Evolutionary conservation across 2,113 vertebrate species (phyloP).

Genomic region (Xenopus laevis): DNA sequence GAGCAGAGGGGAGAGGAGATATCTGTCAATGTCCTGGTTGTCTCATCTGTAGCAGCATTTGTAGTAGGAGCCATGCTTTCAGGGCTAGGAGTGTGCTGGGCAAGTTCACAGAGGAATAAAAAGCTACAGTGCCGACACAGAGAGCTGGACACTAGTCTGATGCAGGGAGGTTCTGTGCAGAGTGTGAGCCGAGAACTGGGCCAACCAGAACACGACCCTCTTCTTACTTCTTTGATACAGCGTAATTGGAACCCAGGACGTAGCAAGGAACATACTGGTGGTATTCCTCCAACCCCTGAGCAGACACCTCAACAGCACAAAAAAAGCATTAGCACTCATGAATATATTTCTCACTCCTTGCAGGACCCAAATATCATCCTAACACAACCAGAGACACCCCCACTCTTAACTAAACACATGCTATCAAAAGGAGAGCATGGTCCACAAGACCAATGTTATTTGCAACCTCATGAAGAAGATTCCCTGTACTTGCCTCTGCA

Average conservation of each 20-base stretch:
- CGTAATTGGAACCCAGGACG: slow-evolving; percentile 83
- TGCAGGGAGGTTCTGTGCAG: slow-evolving; percentile 80
- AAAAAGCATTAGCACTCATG: slow-evolving; percentile 59
- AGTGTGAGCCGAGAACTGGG: slow-evolving; percentile 76
- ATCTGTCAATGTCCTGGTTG: slow-evolving; percentile 88
- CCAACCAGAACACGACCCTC: slow-evolving; percentile 60
- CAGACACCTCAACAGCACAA: slow-evolving; percentile 94
- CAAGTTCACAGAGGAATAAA: slow-evolving; percentile 85
- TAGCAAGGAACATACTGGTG: slow-evolving; percentile 74
- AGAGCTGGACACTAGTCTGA: slow-evolving; percentile 86
- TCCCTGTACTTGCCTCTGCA: slow-evolving; percentile 57
- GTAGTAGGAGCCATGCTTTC: slow-evolving; percentile 88
- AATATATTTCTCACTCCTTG: slow-evolving; percentile 52
- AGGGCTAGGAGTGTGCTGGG: slow-evolving; percentile 89
- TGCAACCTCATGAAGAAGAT: slow-evolving; percentile 51
- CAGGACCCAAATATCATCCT: slow-evolving; percentile 69
- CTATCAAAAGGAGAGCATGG: background rate
- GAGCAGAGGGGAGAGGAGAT: slow-evolving; percentile 87
- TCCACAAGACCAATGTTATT: background rate
- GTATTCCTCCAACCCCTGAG: slow-evolving; percentile 88
- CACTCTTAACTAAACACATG: background rate
- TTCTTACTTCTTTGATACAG: slow-evolving; percentile 73
- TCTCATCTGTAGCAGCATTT: slow-evolving; percentile 89
- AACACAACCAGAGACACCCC: slow-evolving; percentile 59
- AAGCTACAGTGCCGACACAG: slow-evolving; percentile 77